Evolutionary conservation across 35 echinoderm and acorn worm species (phyloP).

Genomic region (Hemicentrotus pulcherrimus): DNA sequence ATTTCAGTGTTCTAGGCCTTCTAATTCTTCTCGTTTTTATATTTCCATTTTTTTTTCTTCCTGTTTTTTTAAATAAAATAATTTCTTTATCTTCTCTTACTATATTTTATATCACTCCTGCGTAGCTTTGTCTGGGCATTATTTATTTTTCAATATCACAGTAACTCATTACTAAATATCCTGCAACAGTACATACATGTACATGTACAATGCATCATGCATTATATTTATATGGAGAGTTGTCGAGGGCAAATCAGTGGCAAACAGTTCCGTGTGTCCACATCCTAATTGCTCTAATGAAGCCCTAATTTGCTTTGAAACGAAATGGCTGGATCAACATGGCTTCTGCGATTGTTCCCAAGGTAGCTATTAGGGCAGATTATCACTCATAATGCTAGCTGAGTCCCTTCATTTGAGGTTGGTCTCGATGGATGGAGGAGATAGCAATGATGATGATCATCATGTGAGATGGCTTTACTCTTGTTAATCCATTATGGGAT

Average conservation of each 20-base stretch:
- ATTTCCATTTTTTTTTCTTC: no score
- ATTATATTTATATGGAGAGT: neutral
- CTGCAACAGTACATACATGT: neutral
- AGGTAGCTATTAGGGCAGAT: neutral
- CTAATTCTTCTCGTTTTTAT: no score
- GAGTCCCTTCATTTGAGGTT: neutral
- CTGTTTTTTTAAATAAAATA: no score
- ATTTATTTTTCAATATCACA: neutral
- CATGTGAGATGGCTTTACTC: neutral
- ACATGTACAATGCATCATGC: neutral
- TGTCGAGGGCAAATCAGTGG: neutral
- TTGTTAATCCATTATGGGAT: no score
- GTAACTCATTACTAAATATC: neutral
- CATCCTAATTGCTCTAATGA: neutral
- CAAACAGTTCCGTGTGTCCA: neutral
- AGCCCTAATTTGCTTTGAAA: neutral
- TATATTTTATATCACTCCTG: no score
- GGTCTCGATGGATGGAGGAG: neutral
- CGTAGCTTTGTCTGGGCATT: no score
- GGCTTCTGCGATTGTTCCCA: neutral
- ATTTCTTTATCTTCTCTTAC: no score
- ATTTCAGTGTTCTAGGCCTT: no score
- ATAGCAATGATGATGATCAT: neutral
- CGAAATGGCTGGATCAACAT: neutral
- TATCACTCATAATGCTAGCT: neutral